A percentile compares a stretch with the other conserved stretches of the same genome.
phyloP scores from a whole-genome alignment of 2,888 invertebrate species.

The Pseudanteris insignis region DNA sequence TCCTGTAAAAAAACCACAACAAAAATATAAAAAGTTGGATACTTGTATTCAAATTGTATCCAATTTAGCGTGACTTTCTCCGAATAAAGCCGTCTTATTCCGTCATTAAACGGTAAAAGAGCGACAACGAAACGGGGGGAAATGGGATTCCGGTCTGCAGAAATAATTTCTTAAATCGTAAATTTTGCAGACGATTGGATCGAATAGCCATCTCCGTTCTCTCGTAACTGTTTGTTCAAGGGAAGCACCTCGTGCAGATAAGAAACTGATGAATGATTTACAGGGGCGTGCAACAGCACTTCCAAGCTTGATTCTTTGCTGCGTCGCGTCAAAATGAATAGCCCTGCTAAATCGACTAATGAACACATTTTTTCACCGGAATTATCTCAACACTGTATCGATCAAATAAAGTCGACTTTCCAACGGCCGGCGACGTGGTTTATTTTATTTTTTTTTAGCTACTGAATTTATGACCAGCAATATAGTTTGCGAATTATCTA shows the following conservation, averaged over 20 bases:
- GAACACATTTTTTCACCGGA: neutral
- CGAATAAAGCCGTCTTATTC: no score
- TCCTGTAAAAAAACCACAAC: neutral
- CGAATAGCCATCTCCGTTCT: conserved; percentile 1
- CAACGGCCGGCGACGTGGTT: no score
- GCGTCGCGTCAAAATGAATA: conserved; percentile 6
- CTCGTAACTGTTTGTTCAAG: neutral
- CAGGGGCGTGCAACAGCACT: conserved; percentile 6
- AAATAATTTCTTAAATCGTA: conserved; percentile 5
- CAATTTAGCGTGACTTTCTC: no score
- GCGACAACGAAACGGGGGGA: no score
- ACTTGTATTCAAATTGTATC: no score
- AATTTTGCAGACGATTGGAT: conserved; percentile 10
- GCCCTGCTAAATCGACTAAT: conserved; percentile 10
- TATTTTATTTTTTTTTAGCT: neutral
- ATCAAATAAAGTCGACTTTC: no score
- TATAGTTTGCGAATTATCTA: conserved; percentile 21
- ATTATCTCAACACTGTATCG: conserved; percentile 8
- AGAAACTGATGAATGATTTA: conserved; percentile 23
- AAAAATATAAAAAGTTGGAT: no score
- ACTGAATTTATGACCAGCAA: conserved; percentile 11
- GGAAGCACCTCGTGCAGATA: conserved; percentile 5
- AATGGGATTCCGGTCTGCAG: no score
- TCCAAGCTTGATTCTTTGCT: conserved; percentile 10
- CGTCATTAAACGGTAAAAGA: no score